Evolutionary conservation across 2,113 vertebrate genomes (phyloP).

Genomic region (Salvator merianae): DNA sequence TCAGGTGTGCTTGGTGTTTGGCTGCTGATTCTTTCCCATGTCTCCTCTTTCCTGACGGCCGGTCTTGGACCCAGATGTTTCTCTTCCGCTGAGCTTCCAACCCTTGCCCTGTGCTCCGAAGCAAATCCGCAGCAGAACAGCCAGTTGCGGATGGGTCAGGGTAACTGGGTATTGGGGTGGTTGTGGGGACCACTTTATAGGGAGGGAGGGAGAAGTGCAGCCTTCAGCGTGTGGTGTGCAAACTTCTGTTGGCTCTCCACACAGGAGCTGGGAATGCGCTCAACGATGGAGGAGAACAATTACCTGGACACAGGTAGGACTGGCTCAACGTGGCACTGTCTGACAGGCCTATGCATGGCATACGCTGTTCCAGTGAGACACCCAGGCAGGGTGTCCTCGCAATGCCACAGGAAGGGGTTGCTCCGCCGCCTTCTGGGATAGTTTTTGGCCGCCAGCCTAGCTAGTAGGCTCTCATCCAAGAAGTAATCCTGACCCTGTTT

Average conservation of each 20-base stretch:
- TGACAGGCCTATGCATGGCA: no score
- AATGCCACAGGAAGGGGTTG: no score
- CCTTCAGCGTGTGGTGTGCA: no score
- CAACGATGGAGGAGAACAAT: background rate
- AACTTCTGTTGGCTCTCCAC: background rate
- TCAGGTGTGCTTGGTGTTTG: background rate
- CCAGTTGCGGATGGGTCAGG: background rate
- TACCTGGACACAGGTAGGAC: slow-evolving; percentile 41
- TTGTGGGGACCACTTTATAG: background rate
- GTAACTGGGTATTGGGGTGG: no score
- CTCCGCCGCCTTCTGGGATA: no score
- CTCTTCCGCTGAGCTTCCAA: background rate
- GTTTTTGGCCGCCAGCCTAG: no score
- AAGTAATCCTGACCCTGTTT: no score
- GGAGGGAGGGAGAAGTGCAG: background rate
- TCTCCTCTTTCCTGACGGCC: background rate
- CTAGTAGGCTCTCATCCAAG: no score
- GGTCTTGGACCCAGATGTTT: no score
- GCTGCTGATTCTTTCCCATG: background rate
- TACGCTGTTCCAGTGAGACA: no score
- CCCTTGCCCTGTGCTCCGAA: background rate
- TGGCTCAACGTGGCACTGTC: no score
- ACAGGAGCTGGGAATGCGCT: slow-evolving; percentile 12
- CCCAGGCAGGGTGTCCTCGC: no score
- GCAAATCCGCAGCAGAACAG: background rate